Percentiles rank a stretch among this genome's conserved stretches.
Conservation (phyloP, 2,888 invertebrate species). For the Agrochola circellaris region DNA sequence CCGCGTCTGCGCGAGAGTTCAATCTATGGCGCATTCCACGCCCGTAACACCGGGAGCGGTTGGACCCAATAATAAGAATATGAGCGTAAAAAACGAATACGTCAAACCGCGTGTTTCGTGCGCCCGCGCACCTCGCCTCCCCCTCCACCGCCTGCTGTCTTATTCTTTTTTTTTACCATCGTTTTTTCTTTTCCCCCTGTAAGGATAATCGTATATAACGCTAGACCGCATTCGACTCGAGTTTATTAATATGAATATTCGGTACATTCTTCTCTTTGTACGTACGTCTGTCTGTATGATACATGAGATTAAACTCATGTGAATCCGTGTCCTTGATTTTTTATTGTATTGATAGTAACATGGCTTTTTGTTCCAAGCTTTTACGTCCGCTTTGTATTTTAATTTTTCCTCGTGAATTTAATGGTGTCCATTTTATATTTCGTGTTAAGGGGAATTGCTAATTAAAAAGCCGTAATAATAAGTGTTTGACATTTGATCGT, state of each 20-base stretch:
- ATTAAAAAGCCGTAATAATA: conserved; percentile 53
- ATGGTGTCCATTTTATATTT: conserved; percentile 55
- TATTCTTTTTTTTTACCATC: conserved; percentile 74
- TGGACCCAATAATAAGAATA: conserved; percentile 89
- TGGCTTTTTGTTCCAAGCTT: conserved; percentile 59
- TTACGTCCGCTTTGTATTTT: conserved; percentile 51
- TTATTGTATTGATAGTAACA: conserved; percentile 67
- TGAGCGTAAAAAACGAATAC: conserved; percentile 88
- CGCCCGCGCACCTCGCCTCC: conserved; percentile 79
- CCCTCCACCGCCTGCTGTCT: conserved; percentile 77
- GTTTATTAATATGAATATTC: conserved; percentile 83
- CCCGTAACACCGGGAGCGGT: conserved; percentile 91
- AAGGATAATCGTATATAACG: conserved; percentile 88
- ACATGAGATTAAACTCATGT: conserved; percentile 64
- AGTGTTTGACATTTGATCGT: conserved; percentile 44
- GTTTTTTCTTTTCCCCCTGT: conserved; percentile 76
- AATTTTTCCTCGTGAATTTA: conserved; percentile 60
- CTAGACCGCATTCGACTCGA: conserved; percentile 81
- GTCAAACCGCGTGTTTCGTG: conserved; percentile 85
- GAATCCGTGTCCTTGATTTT: conserved; percentile 61
- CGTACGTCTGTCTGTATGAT: conserved; percentile 64
- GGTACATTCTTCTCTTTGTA: conserved; percentile 73
- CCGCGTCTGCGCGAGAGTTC: conserved; percentile 78
- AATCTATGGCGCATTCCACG: conserved; percentile 88
- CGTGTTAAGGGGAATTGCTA: conserved; percentile 51